Evolutionary conservation across 1,140 invertebrate genomes (phyloP), one percentile per base, ranked within the genome.

Genomic region (Ostrea denselamellosa): DNA sequence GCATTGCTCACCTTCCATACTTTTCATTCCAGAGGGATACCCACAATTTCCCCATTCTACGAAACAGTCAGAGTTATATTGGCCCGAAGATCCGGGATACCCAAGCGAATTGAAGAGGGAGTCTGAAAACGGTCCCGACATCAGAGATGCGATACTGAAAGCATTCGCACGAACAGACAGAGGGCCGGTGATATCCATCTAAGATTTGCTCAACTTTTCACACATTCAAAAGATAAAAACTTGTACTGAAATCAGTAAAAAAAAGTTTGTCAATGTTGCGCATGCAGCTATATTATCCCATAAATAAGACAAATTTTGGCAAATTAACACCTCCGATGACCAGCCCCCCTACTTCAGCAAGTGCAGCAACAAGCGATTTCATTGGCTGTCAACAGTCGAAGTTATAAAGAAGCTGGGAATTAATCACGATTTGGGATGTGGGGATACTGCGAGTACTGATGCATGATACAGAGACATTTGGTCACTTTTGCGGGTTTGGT

Each of bases 71-170:
- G 90, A 89, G 84, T 87, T 89, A 83, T 89, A 85, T 56, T 91
- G 90, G 19, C 87, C 83, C 0, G 90, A 87, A 83, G 22, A 77
- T 82, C 52, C 88, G 25, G 85, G 88, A 71, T 87, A 86, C 81
- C 82, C 89, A 71, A 87, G 82, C 51, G 83, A 68, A 22, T 52
- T 85, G 56, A 88, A 86, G 83, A 90, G 88, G 44, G 90, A 86
- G 68, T 91, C 92, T n/a, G 89, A 56, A 22, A 88, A 88, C 10
- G 92, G 91, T 10, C 90, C 91, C 10, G 93, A 92, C 93, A 93
- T 93, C 17, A 93, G 89, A 22, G 92, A 92, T 22, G 90, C 91
- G 85, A 93, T 93, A 65, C 91, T 92, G 87, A 93, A 93, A 52
- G 92, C 92, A 86, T 92, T 93, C 22, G 93, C 93, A 77, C 92